A percentile compares a stretch with the other conserved stretches of the same genome.
phyloP scores from a whole-genome alignment of 1,140 invertebrate species.

The Eriocheir sinensis region DNA sequence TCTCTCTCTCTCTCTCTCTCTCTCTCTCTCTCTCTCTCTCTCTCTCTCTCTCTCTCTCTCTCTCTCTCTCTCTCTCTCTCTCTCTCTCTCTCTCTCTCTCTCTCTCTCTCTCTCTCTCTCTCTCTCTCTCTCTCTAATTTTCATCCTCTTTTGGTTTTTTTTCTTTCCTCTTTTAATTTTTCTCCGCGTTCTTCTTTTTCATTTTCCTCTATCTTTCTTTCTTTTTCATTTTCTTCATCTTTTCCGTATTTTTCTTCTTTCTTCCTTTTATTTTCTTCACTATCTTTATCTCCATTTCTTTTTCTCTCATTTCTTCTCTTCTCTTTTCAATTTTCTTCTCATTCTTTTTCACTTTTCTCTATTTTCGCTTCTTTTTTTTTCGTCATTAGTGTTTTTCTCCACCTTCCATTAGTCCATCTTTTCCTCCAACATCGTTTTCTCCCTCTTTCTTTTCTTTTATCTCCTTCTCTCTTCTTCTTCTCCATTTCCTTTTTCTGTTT shows the following conservation, averaged over 20 bases:
- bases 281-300: background rate
- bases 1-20: background rate
- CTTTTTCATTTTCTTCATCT: no score
- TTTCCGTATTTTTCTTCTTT: no score
- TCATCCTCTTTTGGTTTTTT: background rate
- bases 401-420: background rate
- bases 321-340: background rate
- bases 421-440: no score
- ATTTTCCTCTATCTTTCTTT: no score
- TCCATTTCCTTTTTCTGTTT: background rate
- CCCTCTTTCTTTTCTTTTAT: background rate
- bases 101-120: no score
- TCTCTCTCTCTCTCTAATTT: background rate
- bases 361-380: no score
- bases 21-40: background rate
- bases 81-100: no score
- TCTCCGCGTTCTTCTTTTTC: background rate
- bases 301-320: background rate
- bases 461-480: background rate
- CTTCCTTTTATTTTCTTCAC: background rate
- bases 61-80: background rate
- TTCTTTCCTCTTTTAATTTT: background rate
- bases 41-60: background rate
- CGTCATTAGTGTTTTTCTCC: no score
- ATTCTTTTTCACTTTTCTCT: background rate